phyloP scores from a whole-genome alignment of 2,113 vertebrate genomes.

The Stigmatopora argus region DNA sequence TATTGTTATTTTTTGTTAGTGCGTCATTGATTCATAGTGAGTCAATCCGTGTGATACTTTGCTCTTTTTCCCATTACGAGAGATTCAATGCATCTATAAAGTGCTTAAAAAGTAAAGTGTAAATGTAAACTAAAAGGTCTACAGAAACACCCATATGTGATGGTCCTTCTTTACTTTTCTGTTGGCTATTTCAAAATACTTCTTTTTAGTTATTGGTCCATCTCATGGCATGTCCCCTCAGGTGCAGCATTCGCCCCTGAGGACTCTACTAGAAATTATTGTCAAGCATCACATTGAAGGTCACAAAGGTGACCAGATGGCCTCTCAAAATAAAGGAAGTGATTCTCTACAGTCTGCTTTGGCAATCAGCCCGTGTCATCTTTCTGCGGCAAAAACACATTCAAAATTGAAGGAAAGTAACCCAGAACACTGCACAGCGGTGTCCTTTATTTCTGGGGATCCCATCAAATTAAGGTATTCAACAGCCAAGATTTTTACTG shows the following conservation, averaged over 20 bases:
- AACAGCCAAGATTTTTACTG: background rate
- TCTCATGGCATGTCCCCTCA: constrained; percentile 33
- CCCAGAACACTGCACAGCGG: background rate
- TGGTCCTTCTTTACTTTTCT: background rate
- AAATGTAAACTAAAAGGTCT: too few relatives aligned
- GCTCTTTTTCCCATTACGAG: too few relatives aligned
- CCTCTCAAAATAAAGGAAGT: constrained; percentile 14
- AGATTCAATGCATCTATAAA: too few relatives aligned
- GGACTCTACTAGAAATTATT: constrained; percentile 87
- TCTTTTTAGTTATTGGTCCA: background rate
- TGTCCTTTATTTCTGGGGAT: constrained; percentile 7
- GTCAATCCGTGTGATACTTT: too few relatives aligned
- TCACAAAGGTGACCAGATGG: constrained; percentile 32
- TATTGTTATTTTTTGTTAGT: too few relatives aligned
- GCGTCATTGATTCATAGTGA: too few relatives aligned
- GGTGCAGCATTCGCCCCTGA: constrained; percentile 71
- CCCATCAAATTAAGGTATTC: constrained; percentile 36
- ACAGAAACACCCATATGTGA: background rate
- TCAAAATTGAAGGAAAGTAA: constrained; percentile 5
- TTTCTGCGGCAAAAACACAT: constrained; percentile 16
- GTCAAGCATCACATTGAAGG: constrained; percentile 78
- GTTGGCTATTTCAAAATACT: background rate
- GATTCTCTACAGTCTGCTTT: background rate
- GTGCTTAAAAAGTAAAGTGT: too few relatives aligned
- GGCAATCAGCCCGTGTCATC: background rate